A percentile compares a stretch with the other conserved stretches of the same genome.
Conservation (phyloP, 2,113 vertebrate species). For the Ictidomys tridecemlineatus region DNA sequence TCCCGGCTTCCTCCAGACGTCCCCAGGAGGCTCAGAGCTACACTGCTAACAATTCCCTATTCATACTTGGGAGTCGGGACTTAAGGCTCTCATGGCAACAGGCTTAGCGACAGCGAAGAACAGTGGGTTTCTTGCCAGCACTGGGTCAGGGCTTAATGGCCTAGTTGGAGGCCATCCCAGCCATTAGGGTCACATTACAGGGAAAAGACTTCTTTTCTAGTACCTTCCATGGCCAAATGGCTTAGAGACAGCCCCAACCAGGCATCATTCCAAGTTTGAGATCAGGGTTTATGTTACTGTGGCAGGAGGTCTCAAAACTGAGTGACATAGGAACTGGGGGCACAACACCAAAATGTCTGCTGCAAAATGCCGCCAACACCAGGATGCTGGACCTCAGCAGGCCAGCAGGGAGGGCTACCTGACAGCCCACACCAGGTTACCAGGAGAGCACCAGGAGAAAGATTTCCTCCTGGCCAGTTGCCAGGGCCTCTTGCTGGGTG, state of each 20-base stretch:
- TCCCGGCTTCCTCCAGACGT: slow-evolving; percentile 49
- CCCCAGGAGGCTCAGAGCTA: slow-evolving; percentile 47
- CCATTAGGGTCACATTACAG: slow-evolving; percentile 64
- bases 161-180: slow-evolving; percentile 57
- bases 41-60: slow-evolving; percentile 19
- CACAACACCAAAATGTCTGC: slow-evolving; percentile 51
- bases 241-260: slow-evolving; percentile 47
- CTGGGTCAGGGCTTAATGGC: slow-evolving; percentile 68
- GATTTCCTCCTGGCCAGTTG: neutral
- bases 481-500: neutral
- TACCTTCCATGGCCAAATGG: slow-evolving; percentile 20
- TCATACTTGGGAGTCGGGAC: slow-evolving; percentile 20
- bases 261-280: slow-evolving; percentile 47
- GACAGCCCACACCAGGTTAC: slow-evolving; percentile 44
- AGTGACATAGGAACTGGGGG: neutral
- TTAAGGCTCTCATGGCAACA: slow-evolving; percentile 62
- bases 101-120: slow-evolving; percentile 21
- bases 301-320: neutral
- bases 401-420: neutral
- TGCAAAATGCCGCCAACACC: neutral
- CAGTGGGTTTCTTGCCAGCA: slow-evolving; percentile 51
- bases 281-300: neutral
- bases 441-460: neutral
- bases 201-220: slow-evolving; percentile 49
- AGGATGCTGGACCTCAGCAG: slow-evolving; percentile 23